phyloP scores from a whole-genome alignment of 2,113 vertebrate species.

The Acanthisitta chloris region DNA sequence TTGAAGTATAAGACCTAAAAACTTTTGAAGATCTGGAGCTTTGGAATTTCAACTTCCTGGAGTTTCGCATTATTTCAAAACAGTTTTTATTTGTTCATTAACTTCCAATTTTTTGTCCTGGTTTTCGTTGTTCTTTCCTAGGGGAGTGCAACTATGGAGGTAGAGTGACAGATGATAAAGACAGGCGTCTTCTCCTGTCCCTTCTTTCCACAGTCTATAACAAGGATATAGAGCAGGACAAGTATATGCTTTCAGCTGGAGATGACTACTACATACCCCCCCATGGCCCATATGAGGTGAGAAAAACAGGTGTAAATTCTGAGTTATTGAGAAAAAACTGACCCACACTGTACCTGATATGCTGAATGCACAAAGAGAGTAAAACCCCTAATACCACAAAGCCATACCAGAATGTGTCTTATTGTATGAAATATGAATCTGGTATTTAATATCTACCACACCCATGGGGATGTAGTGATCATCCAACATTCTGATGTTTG shows the following conservation, averaged over 20 bases:
- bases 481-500: background rate
- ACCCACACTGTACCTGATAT: background rate
- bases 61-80: background rate
- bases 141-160: constrained; percentile 97
- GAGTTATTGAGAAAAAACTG: background rate
- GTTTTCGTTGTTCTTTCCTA: constrained; percentile 41
- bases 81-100: background rate
- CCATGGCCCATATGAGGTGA: constrained; percentile 85
- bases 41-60: background rate
- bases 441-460: background rate
- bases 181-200: constrained; percentile 88
- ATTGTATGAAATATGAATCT: background rate
- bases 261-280: constrained; percentile 81
- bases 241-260: constrained; percentile 79
- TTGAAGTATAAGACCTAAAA: background rate
- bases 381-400: background rate
- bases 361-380: background rate
- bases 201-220: constrained; percentile 87
- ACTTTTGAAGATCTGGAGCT: background rate
- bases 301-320: background rate
- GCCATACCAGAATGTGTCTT: background rate
- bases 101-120: background rate
- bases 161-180: constrained; percentile 93
- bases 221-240: constrained; percentile 80
- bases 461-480: background rate